Conservation (phyloP, 2,888 invertebrate genomes). For the Ectobius pallidus region DNA sequence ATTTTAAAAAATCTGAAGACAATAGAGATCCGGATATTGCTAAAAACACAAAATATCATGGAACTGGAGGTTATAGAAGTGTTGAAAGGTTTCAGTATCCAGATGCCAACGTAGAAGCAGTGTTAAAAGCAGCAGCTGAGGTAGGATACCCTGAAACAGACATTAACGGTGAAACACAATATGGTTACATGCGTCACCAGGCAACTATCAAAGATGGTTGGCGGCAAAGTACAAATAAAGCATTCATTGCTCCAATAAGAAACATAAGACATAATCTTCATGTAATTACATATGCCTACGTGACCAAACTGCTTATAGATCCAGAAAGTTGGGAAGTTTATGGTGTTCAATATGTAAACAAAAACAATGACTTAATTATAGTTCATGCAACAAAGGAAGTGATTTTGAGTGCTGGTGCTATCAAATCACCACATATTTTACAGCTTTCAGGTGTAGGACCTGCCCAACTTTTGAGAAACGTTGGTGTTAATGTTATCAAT, state of each 20-base stretch:
- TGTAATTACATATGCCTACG: slow-evolving; percentile 6
- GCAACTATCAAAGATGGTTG: background rate
- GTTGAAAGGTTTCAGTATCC: background rate
- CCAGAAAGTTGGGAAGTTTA: background rate
- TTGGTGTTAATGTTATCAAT: slow-evolving; percentile 47
- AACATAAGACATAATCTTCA: background rate
- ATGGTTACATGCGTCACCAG: background rate
- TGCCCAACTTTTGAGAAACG: background rate
- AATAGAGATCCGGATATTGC: background rate
- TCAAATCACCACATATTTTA: slow-evolving; percentile 56
- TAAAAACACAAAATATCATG: background rate
- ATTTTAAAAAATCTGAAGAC: slow-evolving; percentile 26
- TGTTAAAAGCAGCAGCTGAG: background rate
- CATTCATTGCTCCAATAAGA: slow-evolving; percentile 5
- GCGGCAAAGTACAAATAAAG: slow-evolving; percentile 14
- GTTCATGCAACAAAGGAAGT: slow-evolving; percentile 8
- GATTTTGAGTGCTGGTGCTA: background rate
- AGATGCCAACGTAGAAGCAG: background rate
- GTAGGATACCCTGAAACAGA: background rate
- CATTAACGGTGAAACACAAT: background rate
- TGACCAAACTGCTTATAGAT: background rate
- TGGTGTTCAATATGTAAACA: slow-evolving; percentile 1
- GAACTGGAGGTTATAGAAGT: background rate
- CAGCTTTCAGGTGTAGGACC: slow-evolving; percentile 54
- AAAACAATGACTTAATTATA: background rate